Base-by-base conservation (phyloP, 2,888 invertebrate species). In the Perizoma affinitatum region DNA sequence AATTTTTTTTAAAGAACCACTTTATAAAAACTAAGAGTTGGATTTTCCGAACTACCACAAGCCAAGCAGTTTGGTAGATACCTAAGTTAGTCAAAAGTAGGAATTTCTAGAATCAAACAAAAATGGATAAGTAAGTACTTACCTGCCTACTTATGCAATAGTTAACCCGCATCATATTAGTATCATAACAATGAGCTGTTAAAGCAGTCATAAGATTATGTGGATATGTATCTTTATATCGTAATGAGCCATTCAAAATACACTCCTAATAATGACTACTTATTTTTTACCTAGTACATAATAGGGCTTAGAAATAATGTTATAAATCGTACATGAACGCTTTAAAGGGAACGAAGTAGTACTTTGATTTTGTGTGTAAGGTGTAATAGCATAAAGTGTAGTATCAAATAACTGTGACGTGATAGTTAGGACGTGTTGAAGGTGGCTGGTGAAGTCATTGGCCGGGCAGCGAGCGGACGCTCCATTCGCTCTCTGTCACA, bases 361-460 rank as follows among this genome's bases (percentile, higher is more conserved):
- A 38, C 40, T 63, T 50, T 61, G 63, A 83, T 64, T 79, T 68
- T 78, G 67, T 68, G 71, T 78, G 68, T 81, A 80, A 71, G 55
- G 55, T 46, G 65, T 44, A 63, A 52, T 40, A 63, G 40, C 58
- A 67, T 82, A 86, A 70, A 79, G 83, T 74, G 62, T 69, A 76
- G 60, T 76, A 71, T 83, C 45, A 67, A 66, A 66, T 61, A 68
- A 61, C 66, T 53, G 61, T 59, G 62, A 43, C 41, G 61, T 61
- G 67, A 65, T 68, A 72, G 75, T 81, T 84, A 78, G 61, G 80
- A 59, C 80, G 68, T 78, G 72, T 74, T 72, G 74, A 71, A 75
- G 78, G 82, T 79, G 75, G 75, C 75, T 74, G 76, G 79, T 81
- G 80, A 82, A 86, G 88, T 88, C 88, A 88, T 87, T 88, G 88